Evolutionary conservation across 2,888 invertebrate genomes (phyloP).

Genomic region (Celastrina argiolus): DNA sequence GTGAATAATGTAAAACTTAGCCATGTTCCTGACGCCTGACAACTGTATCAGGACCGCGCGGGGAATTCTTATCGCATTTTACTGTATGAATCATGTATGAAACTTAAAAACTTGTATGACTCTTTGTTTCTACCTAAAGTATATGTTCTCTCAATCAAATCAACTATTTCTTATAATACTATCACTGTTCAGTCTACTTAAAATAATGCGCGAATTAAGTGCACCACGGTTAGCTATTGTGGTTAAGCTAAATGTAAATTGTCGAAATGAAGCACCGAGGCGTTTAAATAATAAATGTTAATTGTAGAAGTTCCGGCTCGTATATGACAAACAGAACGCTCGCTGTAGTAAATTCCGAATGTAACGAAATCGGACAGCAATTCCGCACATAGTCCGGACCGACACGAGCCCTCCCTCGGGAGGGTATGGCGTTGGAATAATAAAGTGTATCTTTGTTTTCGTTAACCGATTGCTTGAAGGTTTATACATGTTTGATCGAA

Average conservation of each 20-base stretch:
- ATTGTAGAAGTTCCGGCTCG: not conserved
- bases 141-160: too few species aligned
- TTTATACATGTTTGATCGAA: too few species aligned
- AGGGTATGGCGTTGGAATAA: not conserved
- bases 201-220: not conserved
- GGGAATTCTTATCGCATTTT: conserved; percentile 18
- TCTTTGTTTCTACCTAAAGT: not conserved
- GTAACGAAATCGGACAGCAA: conserved; percentile 14
- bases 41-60: conserved; percentile 7
- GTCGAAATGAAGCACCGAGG: not conserved
- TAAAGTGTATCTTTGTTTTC: conserved; percentile 4
- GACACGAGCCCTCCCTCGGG: not conserved
- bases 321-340: not conserved
- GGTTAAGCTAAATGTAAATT: not conserved
- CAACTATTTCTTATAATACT: too few species aligned
- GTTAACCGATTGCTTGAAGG: not conserved
- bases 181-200: too few species aligned
- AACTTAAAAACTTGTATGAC: not conserved
- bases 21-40: conserved; percentile 22
- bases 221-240: not conserved
- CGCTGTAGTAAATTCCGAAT: not conserved
- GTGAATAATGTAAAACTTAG: conserved; percentile 9
- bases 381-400: not conserved
- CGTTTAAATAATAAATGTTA: not conserved
- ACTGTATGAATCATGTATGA: conserved; percentile 1